Base-by-base conservation (phyloP, 2,888 invertebrate genomes). In the Brenthis hecate region DNA sequence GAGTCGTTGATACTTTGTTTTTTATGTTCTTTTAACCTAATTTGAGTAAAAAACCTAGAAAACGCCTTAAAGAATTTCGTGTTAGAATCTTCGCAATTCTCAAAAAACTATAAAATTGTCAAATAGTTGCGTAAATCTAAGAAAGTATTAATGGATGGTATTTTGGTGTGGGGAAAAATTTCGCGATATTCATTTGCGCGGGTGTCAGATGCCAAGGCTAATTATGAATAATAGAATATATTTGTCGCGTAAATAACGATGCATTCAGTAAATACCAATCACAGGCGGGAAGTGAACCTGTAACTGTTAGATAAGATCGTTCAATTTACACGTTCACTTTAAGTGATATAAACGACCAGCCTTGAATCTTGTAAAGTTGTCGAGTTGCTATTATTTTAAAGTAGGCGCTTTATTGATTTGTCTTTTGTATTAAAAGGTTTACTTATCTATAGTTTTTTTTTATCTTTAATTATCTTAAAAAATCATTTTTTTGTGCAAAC, bases 281-380 rank as follows among this genome's bases (percentile, higher is more conserved):
- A 13, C 36, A 32, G 6, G 16, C 43, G 32, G 62, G 68, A 57
- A 53, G 57, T 28, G 47, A 53, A 57, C 43, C 62, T 53, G 51
- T 13, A 57, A 57, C 51, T 19, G n/a, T 48, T 54, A 55, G 56
- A 66, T 61, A 66, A 61, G 19, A 61, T 61, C 60, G 47, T 19
- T 48, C 61, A 55, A 56, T 61, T 55, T 63, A 53, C 43, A 55
- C 23, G 47, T 23, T 61, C 16, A 11, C 23, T 19, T 43, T 43
- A 66, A 66, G 53, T 65, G 65, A 56, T 61, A 69, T 16, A 66
- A 51, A 65, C 36, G 61, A 56, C 47, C 56, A 69, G 57, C 62
- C 69, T 69, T 66, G 61, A 28, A 11, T 16, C 28, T 36, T 57
- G 32, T 28, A 23, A 19, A 6, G 11, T 48, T 43, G 32, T n/a